Base-by-base conservation (phyloP, 2,113 vertebrate genomes). In the Pampusana beccarii region DNA sequence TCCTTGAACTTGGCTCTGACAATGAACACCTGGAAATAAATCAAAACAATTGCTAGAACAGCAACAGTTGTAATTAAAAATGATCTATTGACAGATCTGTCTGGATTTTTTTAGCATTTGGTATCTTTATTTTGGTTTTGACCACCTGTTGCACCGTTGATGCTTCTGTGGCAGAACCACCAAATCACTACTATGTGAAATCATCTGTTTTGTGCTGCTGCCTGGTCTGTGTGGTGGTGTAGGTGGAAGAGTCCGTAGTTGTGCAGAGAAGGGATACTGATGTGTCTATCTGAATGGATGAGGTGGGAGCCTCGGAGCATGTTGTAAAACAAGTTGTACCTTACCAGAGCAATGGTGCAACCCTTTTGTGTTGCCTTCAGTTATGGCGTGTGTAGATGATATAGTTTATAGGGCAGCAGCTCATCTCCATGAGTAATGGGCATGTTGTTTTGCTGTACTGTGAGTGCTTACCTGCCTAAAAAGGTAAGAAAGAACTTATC, bases 171-270 rank as follows among this genome's bases (percentile, higher is more conserved):
- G 11, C n/a, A 70, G 23, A 90, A 71, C 1, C 26, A 62, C 18
- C 5, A 36, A 14, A 8, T 80, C 18, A 8, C 3, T 72, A 5
- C 8, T 2, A 0, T 36, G 33, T 60, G 75, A 64, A 36, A 54
- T 54, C 4, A 5, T 8, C 23, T 1, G 0, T 5, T 62, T 18
- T 0, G 0, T 62, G 28, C 13, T 53, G 7, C 25, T 80, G 46
- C n/a, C 16, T 23, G 31, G 16, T 11, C 28, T n/a, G 7, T 0
- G 1, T 8, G 50, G 21, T 0, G 0, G 33, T 16, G 36, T 25
- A 61, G 7, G 21, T 87, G 38, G 5, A 73, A 57, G 16, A 20
- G 18, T 20, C 5, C 5, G 16, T 31, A 9, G 4, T 4, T 40
- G 21, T n/a, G 9, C 14, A 31, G 51, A 48, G 61, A 62, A 75